Base-by-base conservation (phyloP, 1,140 invertebrate species). In the Drosophila repleta region DNA sequence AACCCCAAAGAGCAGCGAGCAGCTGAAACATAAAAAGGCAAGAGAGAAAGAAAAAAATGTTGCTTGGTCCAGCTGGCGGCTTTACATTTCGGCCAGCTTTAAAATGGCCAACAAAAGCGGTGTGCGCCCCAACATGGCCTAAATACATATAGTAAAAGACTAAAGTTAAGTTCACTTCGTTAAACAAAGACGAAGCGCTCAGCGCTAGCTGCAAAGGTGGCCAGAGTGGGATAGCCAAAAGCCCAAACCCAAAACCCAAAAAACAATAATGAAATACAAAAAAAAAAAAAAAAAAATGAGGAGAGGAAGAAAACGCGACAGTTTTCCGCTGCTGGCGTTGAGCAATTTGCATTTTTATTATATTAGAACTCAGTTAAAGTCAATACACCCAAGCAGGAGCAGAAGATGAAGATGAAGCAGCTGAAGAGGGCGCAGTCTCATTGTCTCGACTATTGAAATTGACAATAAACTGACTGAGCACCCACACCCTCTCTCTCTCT, bases 331-430 rank as follows among this genome's bases (percentile, higher is more conserved):
- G 45, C 26, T 57, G 68, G 52, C 53, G 35, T 46, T 57, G 70
- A 55, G 72, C 62, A 83, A 83, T 83, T 83, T 83, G 73, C 76
- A 83, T 83, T 83, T 83, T 83, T 79, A 83, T 83, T 83, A 79
- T 83, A 83, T 82, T 69, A 76, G 77, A 80, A 73, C 57, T 81
- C 57, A 79, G 76, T 79, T 83, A 76, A 83, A 83, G 80, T 83
- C 76, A 83, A 83, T 83, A 83, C 73, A 76, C 71, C 62, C 51
- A 60, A 74, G 61, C 46, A 60, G 70, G 63, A 39, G 32, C 52
- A 57, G 6, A 35, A 35, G 32, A 32, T 8, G 29, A 11, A 11
- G 10, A 11, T 11, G 32, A 35, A 35, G 10, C 11, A 13, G 39
- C 60, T 15, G 48, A 51, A 51, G 45, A 61, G 29, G 29, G 7